Evolutionary conservation across 2,113 vertebrate species (phyloP).

Genomic region (Sclerurus mexicanus): DNA sequence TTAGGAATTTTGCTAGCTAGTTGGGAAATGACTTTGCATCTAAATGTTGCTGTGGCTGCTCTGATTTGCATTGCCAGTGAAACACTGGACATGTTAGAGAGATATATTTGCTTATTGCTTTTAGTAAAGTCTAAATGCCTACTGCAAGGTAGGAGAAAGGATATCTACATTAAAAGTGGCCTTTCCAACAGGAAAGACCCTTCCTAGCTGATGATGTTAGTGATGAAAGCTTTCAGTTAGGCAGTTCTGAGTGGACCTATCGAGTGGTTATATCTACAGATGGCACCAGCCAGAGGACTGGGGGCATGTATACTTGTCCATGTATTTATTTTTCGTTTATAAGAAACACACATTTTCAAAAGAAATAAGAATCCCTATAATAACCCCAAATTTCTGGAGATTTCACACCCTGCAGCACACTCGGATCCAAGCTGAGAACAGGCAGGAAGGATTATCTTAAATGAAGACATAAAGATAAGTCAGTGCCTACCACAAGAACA

Average conservation of each 20-base stretch:
- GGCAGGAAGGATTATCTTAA: background rate
- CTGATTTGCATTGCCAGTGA: background rate
- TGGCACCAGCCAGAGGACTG: background rate
- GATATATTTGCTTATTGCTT: background rate
- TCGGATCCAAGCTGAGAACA: background rate
- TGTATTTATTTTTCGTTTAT: background rate
- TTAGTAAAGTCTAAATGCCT: background rate
- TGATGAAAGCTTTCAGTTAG: background rate
- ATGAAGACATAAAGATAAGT: background rate
- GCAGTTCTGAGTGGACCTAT: background rate
- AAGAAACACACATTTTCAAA: background rate
- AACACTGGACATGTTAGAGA: background rate
- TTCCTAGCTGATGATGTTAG: background rate
- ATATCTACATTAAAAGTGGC: background rate
- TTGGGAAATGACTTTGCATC: background rate
- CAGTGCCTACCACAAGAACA: background rate
- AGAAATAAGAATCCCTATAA: background rate
- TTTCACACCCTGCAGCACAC: background rate
- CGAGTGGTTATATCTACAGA: background rate
- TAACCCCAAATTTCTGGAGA: background rate
- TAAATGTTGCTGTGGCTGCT: background rate
- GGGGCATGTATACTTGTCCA: rapidly evolving
- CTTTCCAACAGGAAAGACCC: background rate
- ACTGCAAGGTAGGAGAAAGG: background rate
- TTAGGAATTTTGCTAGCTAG: background rate